phyloP scores from a whole-genome alignment of 2,888 invertebrate genomes.

The Troides helena region DNA sequence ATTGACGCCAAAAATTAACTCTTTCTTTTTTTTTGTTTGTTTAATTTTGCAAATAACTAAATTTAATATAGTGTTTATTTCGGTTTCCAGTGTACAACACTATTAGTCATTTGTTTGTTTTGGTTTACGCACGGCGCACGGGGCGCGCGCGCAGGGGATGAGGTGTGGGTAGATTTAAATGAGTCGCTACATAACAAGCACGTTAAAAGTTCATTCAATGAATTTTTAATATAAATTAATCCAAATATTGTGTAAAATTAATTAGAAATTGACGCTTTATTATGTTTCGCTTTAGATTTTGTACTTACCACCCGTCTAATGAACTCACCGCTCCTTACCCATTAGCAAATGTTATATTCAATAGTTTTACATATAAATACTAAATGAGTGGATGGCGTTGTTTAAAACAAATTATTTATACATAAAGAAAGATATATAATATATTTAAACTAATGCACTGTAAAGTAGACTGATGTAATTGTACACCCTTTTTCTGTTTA shows the following conservation, averaged over 20 bases:
- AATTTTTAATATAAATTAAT: slow-evolving; percentile 25
- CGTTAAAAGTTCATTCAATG: slow-evolving; percentile 23
- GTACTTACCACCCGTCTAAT: slow-evolving; percentile 24
- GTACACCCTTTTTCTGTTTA: slow-evolving; percentile 40
- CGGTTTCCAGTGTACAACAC: slow-evolving; percentile 42
- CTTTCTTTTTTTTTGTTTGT: too few species aligned
- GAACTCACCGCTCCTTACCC: slow-evolving; percentile 8
- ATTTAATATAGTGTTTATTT: slow-evolving; percentile 37
- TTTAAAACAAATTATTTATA: slow-evolving; percentile 49
- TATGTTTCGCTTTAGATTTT: slow-evolving; percentile 13
- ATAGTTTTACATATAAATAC: slow-evolving; percentile 10
- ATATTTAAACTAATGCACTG: slow-evolving; percentile 52
- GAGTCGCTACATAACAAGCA: slow-evolving; percentile 1
- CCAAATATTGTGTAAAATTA: slow-evolving; percentile 18
- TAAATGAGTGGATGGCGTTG: slow-evolving; percentile 10
- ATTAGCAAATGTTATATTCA: slow-evolving; percentile 3
- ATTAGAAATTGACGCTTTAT: slow-evolving; percentile 13
- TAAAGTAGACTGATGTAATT: slow-evolving; percentile 56
- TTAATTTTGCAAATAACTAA: slow-evolving; percentile 31
- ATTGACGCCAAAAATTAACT: slow-evolving; percentile 44
- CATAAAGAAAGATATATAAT: slow-evolving; percentile 50
- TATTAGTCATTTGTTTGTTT: slow-evolving; percentile 34
- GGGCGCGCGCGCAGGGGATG: slow-evolving; percentile 17
- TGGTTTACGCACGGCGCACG: slow-evolving; percentile 24
- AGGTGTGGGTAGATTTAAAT: slow-evolving; percentile 12